Conservation (phyloP, 2,888 invertebrate genomes). For the Prenolepis imparis region DNA sequence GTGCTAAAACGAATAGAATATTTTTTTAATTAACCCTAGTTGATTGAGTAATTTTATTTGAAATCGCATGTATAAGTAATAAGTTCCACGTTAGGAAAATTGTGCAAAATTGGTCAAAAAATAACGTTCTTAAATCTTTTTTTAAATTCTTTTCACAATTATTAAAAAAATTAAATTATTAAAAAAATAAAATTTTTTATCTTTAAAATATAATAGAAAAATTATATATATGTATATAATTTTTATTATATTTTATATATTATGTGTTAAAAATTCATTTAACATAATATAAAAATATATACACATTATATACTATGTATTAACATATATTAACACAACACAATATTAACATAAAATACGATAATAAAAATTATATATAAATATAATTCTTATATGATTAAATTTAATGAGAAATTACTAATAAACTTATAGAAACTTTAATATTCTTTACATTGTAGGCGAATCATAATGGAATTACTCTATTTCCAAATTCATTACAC, state of each 20-base stretch:
- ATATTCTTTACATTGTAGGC: background rate
- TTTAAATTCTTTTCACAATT: background rate
- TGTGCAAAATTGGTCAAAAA: background rate
- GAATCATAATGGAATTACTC: background rate
- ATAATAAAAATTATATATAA: conserved; percentile 3
- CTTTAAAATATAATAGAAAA: background rate
- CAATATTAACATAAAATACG: background rate
- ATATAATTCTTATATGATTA: background rate
- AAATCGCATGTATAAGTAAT: background rate
- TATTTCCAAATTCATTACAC: conserved; percentile 2
- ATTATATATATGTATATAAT: background rate
- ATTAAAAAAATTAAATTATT: background rate
- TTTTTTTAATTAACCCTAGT: conserved; percentile 26
- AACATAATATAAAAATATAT: background rate
- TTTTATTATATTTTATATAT: background rate
- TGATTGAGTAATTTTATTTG: background rate
- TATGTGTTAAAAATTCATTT: background rate
- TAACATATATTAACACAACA: too few species aligned
- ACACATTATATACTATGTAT: too few species aligned
- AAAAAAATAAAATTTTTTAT: too few species aligned
- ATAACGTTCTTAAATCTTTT: background rate
- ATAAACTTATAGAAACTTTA: background rate
- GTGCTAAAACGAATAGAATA: conserved; percentile 70
- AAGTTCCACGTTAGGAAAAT: background rate
- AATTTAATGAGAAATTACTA: background rate